phyloP scores from a whole-genome alignment of 2,797 vertebrate species.

The Rhynchotus rufescens region DNA sequence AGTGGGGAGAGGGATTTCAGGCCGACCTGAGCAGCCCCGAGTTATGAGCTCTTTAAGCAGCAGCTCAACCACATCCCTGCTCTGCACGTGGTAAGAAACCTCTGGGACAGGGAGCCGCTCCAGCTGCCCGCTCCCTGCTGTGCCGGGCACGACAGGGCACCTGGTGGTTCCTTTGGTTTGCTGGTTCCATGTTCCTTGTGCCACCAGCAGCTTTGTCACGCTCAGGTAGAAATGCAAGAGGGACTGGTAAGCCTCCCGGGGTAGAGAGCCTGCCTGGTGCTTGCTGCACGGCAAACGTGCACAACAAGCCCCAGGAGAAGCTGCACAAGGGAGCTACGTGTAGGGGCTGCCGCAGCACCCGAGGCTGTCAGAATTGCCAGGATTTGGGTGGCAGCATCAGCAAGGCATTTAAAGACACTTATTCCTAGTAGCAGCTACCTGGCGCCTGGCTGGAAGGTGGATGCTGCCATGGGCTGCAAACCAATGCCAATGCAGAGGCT shows the following conservation, averaged over 20 bases:
- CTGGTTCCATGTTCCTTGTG: not conserved
- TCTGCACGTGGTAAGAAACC: not conserved
- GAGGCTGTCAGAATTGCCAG: not conserved
- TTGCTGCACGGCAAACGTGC: not conserved
- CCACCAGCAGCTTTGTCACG: conserved; percentile 1
- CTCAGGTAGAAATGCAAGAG: not conserved
- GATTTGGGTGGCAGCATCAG: not conserved
- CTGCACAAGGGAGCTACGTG: not conserved
- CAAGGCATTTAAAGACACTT: not conserved
- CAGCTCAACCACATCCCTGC: conserved; percentile 21
- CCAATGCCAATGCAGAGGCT: not conserved
- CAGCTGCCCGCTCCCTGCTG: not conserved
- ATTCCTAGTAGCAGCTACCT: not conserved
- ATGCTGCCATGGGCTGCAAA: not conserved
- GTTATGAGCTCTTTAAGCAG: not conserved
- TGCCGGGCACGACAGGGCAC: not conserved
- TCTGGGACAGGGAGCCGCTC: not conserved
- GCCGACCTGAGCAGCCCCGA: conserved; percentile 26
- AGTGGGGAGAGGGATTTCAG: conserved; percentile 20
- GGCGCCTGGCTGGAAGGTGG: not conserved
- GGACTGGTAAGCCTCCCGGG: conserved; percentile 14
- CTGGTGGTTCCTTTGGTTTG: too few species aligned
- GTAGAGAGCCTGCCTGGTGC: not conserved
- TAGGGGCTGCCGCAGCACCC: not conserved
- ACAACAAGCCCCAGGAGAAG: not conserved